Evolutionary conservation across 2,113 vertebrate genomes (phyloP), one percentile per base, ranked within the genome.

Genomic region (Stercorarius parasiticus): DNA sequence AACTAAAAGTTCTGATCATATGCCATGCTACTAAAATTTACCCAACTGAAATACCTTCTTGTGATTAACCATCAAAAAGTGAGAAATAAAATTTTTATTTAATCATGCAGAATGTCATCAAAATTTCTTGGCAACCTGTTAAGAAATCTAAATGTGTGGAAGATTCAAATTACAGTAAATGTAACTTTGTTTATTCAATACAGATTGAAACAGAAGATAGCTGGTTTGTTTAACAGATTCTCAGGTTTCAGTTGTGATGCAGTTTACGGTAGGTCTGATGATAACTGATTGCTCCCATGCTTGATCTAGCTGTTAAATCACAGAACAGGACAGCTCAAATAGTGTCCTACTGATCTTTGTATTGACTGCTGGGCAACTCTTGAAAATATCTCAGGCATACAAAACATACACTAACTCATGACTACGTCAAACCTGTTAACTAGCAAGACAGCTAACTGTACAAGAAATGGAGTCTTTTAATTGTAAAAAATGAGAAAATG

Each of bases 1-100:
- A 92, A 94, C 92, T 92, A 25, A 50, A 86, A 92, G 50, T 86
- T 32, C 85, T 94, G 92, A 93, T 55, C 10, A 34, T n/a, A 50
- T 90, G 90, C 82, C 79, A 93, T 11, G 14, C n/a, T 88, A 59
- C 62, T n/a, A 72, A 56, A 61, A 90, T 80, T 25, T 19, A 86
- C 43, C 9, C 55, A 56, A 38, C 0, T 61, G 32, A 82, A 92
- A 61, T 55, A 65, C 6, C 42, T 80, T 83, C 62, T 53, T 5
- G 4, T 2, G 10, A 86, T 65, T 29, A 69, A 62, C 21, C n/a
- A 82, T 13, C 30, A 69, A 52, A 66, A 85, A 50, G 14, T 18
- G 36, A 81, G 26, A 58, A 80, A 62, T 6, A 12, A 1, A 9
- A 43, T 62, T 72, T 82, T 50, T 42, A 71, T 32, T 79, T 59